Conservation (phyloP, 2,797 vertebrate genomes). For the Brotula barbata region DNA sequence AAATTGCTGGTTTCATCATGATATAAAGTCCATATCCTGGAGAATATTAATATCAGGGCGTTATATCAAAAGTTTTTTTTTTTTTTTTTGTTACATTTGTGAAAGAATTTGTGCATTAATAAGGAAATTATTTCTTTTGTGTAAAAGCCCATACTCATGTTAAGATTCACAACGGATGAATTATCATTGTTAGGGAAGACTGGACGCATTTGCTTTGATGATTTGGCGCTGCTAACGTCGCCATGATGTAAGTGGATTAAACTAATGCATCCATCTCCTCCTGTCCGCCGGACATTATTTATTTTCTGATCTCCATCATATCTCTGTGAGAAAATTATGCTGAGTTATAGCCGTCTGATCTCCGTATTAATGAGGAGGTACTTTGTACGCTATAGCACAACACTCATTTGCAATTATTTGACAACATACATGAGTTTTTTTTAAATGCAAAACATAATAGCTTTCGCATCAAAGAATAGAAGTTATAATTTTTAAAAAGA, state of each 20-base stretch:
- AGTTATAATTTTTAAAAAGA: too few relatives aligned
- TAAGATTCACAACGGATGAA: constrained; percentile 4
- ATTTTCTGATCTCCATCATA: constrained; percentile 35
- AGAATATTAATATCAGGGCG: constrained; percentile 16
- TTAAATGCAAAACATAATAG: too few relatives aligned
- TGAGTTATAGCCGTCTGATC: not conserved
- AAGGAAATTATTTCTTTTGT: not conserved
- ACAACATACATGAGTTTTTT: too few relatives aligned
- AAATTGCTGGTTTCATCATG: constrained; percentile 10
- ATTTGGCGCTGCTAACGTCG: constrained; percentile 21
- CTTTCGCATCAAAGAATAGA: too few relatives aligned
- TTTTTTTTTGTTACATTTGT: constrained; percentile 1
- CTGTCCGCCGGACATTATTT: constrained; percentile 46
- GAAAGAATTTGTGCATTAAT: constrained; percentile 22
- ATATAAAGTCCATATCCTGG: constrained; percentile 8
- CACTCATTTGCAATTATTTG: too few relatives aligned
- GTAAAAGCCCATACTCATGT: constrained; percentile 8
- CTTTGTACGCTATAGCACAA: too few relatives aligned
- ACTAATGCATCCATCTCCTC: constrained; percentile 49
- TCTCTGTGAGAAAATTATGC: not conserved
- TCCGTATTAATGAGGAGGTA: too few relatives aligned
- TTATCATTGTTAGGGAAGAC: constrained; percentile 15
- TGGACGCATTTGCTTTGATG: constrained; percentile 29
- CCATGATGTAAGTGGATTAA: constrained; percentile 54
- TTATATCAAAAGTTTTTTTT: constrained; percentile 11